Evolutionary conservation across 2,797 vertebrate species (phyloP).

Genomic region (Smutsia temminckii): DNA sequence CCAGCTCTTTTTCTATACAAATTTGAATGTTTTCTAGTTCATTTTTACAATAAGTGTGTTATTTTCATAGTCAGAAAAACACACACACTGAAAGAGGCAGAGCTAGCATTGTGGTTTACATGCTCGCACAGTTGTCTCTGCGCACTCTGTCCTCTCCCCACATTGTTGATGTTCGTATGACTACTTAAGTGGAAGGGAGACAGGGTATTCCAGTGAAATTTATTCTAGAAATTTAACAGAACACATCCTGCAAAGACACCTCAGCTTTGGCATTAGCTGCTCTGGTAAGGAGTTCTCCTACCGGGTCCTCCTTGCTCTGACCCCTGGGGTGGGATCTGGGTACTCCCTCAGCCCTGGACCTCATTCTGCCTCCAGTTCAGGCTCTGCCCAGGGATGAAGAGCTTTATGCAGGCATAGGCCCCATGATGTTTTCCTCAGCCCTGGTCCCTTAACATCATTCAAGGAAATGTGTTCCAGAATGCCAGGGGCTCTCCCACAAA

Average conservation of each 20-base stretch:
- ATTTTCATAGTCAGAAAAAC: background rate
- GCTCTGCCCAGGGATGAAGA: background rate
- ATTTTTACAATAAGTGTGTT: background rate
- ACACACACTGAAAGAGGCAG: background rate
- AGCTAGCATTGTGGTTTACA: background rate
- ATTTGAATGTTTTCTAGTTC: slow-evolving; percentile 20
- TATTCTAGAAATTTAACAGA: background rate
- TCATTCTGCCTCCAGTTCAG: background rate
- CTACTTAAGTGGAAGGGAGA: background rate
- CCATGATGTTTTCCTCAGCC: background rate
- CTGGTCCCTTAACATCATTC: background rate
- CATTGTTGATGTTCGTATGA: background rate
- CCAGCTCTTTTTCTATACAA: background rate
- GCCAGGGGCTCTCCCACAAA: background rate
- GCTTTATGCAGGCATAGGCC: background rate
- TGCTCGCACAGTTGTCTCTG: background rate
- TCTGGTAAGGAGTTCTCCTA: background rate
- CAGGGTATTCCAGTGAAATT: background rate
- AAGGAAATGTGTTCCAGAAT: background rate
- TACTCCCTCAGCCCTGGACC: rapidly evolving
- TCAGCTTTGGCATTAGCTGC: background rate
- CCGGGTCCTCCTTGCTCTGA: background rate
- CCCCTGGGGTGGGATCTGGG: no score
- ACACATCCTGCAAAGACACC: background rate
- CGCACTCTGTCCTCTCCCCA: background rate